Evolutionary conservation across 2,113 vertebrate species (phyloP).

Genomic region (Cisticola juncidis): DNA sequence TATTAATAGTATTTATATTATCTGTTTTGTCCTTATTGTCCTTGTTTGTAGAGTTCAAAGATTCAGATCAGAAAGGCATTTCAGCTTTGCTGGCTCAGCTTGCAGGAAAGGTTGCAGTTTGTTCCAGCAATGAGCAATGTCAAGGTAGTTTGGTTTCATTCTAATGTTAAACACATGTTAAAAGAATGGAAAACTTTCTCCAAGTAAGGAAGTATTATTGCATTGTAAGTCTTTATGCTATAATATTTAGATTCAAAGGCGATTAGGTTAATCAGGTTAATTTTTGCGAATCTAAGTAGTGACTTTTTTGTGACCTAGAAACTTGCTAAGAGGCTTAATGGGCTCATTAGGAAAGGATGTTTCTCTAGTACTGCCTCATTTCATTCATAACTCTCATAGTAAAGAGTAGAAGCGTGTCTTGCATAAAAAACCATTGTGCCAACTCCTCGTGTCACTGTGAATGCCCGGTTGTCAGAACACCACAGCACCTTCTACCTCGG

Average conservation of each 20-base stretch:
- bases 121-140: neutral
- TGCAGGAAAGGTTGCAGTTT: neutral
- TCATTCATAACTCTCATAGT: neutral
- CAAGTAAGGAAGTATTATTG: neutral
- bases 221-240: neutral
- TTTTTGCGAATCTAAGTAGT: neutral
- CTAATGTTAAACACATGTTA: neutral
- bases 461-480: neutral
- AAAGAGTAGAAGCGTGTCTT: neutral
- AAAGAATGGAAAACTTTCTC: neutral
- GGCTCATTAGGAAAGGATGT: neutral
- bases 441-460: rapidly evolving
- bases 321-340: neutral
- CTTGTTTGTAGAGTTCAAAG: neutral
- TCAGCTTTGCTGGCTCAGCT: neutral
- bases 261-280: neutral
- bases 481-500: neutral
- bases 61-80: neutral
- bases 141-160: neutral
- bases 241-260: neutral
- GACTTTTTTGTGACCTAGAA: neutral
- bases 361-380: neutral
- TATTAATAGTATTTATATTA: neutral
- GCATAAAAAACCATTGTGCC: rapidly evolving
- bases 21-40: neutral